Base-by-base conservation (phyloP, 2,113 vertebrate genomes). In the Ammodytes dubius region DNA sequence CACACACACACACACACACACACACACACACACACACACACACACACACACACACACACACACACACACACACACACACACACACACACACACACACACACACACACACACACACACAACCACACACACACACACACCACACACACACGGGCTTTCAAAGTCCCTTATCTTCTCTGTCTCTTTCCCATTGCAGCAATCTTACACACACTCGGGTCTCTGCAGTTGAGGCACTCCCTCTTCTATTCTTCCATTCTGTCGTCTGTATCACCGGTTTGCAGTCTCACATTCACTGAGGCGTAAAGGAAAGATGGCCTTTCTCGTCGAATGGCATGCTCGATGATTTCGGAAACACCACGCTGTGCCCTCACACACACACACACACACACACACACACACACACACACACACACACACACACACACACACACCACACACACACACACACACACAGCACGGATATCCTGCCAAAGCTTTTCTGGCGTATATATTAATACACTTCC, bases 291-390 rank as follows among this genome's bases (percentile, higher is more conserved):
- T 46, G 81, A 86, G 50, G 87, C 83, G 65, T 81, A 78, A 88
- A 87, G 80, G 53, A 71, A 89, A 88, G 86, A 85, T 80, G 83
- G 89, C 86, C 86, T 85, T 27, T 83, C 88, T 77, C 40, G 15
- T 79, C 86, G 84, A 88, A 77, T 49, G 69, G 63, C 76, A 43
- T 78, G 73, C 57, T 74, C 60, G 74, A 72, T 86, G 82, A 81
- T 89, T 90, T 89, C 17, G 40, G 81, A 88, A 89, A 87, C 66
- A 65, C 70, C 86, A 87, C 86, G 67, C 87, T 63, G 85, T 87
- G 81, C 12, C 2, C 43, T 43, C 45, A 47, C 54, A 70, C 64
- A 52, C 79, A 49, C 75, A 45, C 37, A 4, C 73, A n/a, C 63
- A 4, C 66, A 19, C 59, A 46, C 63, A 47, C 65, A 9, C 39